Conservation (phyloP, 2,797 vertebrate genomes). For the Acipenser ruthenus region DNA sequence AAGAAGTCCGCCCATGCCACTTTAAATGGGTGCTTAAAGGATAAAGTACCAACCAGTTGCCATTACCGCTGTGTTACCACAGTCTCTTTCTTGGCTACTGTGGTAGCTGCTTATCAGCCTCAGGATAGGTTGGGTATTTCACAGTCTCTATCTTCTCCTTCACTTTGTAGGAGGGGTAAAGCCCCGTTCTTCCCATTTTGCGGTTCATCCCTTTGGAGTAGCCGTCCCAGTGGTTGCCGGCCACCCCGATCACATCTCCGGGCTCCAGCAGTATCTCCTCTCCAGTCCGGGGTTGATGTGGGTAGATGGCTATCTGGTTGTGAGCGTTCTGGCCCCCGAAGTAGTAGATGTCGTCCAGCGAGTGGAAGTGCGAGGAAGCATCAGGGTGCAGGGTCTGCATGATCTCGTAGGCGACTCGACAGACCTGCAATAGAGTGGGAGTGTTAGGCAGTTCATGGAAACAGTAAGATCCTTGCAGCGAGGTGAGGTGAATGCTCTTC, state of each 20-base stretch:
- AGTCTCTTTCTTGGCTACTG: slow-evolving; percentile 47
- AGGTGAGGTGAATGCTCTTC: slow-evolving; percentile 10
- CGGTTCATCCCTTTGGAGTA: slow-evolving; percentile 97
- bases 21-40: not conserved
- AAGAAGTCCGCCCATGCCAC: not conserved
- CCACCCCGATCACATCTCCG: slow-evolving; percentile 89
- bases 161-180: slow-evolving; percentile 97
- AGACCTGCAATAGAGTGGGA: slow-evolving; percentile 62
- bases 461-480: not conserved
- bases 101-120: slow-evolving; percentile 79
- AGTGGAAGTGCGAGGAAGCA: slow-evolving; percentile 89
- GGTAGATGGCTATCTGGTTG: slow-evolving; percentile 91
- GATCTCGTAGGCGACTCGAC: slow-evolving; percentile 95
- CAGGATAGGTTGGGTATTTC: slow-evolving; percentile 90
- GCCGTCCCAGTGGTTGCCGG: slow-evolving; percentile 96
- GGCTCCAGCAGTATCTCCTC: slow-evolving; percentile 94
- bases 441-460: not conserved
- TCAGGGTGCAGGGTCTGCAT: slow-evolving; percentile 96
- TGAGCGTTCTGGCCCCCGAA: slow-evolving; percentile 96
- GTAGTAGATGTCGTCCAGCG: slow-evolving; percentile 97
- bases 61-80: not conserved
- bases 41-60: not conserved
- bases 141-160: slow-evolving; percentile 94
- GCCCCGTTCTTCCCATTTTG: slow-evolving; percentile 88
- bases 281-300: slow-evolving; percentile 76